These are phyloP conservation scores for Octodon degus DNA, from an alignment of 2,113 vertebrate genomes.

Conservation along the genomic window DNA sequence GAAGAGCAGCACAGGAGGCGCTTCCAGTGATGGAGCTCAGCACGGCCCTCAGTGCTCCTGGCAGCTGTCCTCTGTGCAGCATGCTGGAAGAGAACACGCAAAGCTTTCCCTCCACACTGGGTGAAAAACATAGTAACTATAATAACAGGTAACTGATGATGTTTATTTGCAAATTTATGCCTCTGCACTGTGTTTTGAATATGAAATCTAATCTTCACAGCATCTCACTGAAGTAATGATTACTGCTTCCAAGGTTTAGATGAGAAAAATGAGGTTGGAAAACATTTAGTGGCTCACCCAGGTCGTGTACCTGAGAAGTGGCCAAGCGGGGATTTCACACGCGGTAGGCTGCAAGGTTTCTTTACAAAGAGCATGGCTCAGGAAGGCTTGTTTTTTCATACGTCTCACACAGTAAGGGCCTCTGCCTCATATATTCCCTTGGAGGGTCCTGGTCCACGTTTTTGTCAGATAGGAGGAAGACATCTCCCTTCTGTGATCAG, in stretches of 20 bases:
- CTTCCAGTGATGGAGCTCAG: neutral
- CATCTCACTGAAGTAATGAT: neutral
- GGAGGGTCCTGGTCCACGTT: neutral
- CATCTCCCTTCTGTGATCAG: neutral
- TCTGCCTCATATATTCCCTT: neutral
- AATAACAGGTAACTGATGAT: neutral
- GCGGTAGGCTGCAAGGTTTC: neutral
- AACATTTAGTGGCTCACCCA: neutral
- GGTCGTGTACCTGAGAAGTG: neutral
- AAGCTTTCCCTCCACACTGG: neutral
- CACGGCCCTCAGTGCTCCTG: neutral
- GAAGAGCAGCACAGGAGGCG: neutral
- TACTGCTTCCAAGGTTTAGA: constrained; percentile 26
- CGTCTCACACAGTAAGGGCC: neutral
- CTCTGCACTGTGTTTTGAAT: neutral
- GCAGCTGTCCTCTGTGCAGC: neutral
- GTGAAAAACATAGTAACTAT: neutral
- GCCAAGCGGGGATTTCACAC: neutral
- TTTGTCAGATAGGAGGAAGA: neutral
- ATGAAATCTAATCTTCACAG: neutral
- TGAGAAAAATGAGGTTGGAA: neutral
- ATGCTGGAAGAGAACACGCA: neutral
- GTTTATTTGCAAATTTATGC: neutral
- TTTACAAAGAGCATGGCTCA: neutral
- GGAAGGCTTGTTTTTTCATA: neutral